Conservation (phyloP, 1,140 invertebrate genomes). For the Zaprionus camerounensis region DNA sequence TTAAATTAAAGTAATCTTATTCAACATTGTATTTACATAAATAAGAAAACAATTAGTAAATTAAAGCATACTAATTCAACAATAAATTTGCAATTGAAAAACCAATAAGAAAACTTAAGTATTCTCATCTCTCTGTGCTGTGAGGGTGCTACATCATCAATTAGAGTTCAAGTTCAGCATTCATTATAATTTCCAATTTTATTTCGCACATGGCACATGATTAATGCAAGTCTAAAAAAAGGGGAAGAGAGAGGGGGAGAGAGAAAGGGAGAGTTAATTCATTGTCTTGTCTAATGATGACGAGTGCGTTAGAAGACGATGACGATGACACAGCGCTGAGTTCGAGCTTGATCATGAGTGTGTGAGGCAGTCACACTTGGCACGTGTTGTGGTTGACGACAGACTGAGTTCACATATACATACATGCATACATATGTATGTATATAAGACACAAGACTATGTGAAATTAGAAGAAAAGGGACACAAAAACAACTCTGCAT, state of each 20-base stretch:
- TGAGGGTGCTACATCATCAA: conserved; percentile 17
- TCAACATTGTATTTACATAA: background rate
- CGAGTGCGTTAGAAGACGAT: conserved; percentile 12
- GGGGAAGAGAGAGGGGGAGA: background rate
- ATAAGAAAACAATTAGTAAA: background rate
- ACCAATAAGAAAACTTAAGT: background rate
- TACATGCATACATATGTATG: background rate
- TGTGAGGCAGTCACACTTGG: background rate
- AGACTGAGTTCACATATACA: background rate
- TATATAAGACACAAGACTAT: background rate
- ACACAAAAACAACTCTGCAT: conserved; percentile 35
- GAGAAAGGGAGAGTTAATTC: background rate
- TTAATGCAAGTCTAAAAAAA: conserved; percentile 6
- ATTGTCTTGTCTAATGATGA: conserved; percentile 23
- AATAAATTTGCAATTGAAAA: background rate
- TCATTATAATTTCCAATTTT: conserved; percentile 27
- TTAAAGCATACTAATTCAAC: background rate
- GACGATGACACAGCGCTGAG: conserved; percentile 23
- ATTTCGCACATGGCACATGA: conserved; percentile 36
- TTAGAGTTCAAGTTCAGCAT: conserved; percentile 36
- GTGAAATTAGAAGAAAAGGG: background rate
- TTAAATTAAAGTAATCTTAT: background rate
- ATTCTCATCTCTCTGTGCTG: background rate
- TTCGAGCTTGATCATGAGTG: conserved; percentile 11
- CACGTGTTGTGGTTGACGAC: conserved; percentile 1